These are phyloP conservation scores for Calameuta idolon DNA, from an alignment of 2,888 invertebrate genomes.

Conservation along the genomic window DNA sequence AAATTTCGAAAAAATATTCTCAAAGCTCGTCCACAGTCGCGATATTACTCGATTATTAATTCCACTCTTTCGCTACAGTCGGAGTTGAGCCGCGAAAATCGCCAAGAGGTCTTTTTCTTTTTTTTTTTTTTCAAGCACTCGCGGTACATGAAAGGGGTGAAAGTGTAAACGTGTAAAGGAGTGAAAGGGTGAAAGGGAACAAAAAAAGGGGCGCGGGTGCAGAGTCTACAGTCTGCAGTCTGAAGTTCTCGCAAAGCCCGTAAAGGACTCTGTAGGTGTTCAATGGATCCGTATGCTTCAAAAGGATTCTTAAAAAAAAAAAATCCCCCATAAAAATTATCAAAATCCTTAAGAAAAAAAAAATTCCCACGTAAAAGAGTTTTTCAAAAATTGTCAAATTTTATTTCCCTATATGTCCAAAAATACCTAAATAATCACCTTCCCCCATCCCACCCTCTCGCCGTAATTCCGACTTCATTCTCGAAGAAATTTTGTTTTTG, in stretches of 20 bases:
- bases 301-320: not conserved
- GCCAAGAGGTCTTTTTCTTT: not conserved
- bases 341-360: not conserved
- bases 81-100: not conserved
- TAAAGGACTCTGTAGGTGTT: not conserved
- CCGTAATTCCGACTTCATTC: not conserved
- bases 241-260: not conserved
- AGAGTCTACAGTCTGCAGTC: not conserved
- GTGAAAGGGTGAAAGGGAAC: not conserved
- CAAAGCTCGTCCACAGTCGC: not conserved
- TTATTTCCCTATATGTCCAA: not conserved
- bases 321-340: not conserved
- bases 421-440: too few relatives aligned
- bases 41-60: not conserved
- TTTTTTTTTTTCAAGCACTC: slow-evolving; percentile 1
- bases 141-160: not conserved
- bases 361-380: not conserved
- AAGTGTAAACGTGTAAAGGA: not conserved
- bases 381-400: not conserved
- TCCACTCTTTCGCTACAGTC: not conserved
- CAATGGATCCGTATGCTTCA: not conserved
- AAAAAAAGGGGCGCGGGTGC: not conserved
- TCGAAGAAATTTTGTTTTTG: not conserved
- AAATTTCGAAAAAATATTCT: not conserved
- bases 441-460: too few relatives aligned